Base-by-base conservation (phyloP, 2,888 invertebrate species). In the Ophion obscuratus region DNA sequence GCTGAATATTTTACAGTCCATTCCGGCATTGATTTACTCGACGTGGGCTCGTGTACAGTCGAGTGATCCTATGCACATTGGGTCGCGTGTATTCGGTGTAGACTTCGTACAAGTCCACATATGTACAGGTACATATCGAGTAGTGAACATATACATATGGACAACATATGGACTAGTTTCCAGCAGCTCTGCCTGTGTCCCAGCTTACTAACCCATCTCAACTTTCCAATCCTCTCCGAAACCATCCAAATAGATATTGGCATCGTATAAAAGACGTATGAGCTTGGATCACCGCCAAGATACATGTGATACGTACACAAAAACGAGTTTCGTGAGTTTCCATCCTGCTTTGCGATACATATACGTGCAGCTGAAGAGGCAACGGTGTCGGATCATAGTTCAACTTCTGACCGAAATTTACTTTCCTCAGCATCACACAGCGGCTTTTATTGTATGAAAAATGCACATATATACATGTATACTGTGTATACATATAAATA, bases 231-330 rank as follows among this genome's bases (percentile, higher is more conserved):
- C 81, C 84, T 66, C 73, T 61, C 36, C 68, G 83, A 64, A 86
- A 76, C 80, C 86, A 74, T 83, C 81, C 83, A 86, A 86, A 83
- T 86, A 86, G 77, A 86, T 86, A 86, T 86, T 86, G 86, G 83
- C 75, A 78, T 73, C 68, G 67, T 20, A 83, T 67, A 66, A 77
- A 83, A 77, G 80, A 68, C 59, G 62, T 83, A 74, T 61, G 80
- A 62, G 82, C 57, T 81, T 86, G 86, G 83, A 81, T 70, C 83
- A 78, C 47, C 14, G 86, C 83, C 86, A 86, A 83, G 81, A 81
- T 81, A 11, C 81, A 76, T 76, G 59, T 17, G 57, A 66, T 68
- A 66, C 61, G 59, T 81, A 81, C 73, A 75, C 78, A 81, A 74
- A 64, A 61, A 77, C 27, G 75, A 81, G 68, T 81, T 83, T 68